Percentiles rank a stretch among this genome's conserved stretches.
These are phyloP conservation scores for Coboldia fuscipes DNA, from an alignment of 1,140 invertebrate genomes.

Conservation along the genomic window DNA sequence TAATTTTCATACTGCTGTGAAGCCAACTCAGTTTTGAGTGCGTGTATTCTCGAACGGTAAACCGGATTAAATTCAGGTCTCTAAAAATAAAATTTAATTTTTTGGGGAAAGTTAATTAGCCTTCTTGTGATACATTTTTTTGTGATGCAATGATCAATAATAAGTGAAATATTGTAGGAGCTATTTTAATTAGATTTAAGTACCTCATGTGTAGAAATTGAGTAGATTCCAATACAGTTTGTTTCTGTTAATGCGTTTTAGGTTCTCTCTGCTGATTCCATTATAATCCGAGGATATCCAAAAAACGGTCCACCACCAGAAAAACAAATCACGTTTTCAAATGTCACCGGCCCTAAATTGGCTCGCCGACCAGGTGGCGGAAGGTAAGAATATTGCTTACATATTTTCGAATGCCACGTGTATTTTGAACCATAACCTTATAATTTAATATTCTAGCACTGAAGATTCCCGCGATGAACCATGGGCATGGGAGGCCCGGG, in stretches of 20 bases:
- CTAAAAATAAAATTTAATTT: too few species aligned
- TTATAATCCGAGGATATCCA: conserved; percentile 62
- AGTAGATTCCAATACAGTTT: not conserved
- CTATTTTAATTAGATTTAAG: too few species aligned
- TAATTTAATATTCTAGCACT: conserved; percentile 12
- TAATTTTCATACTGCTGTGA: too few species aligned
- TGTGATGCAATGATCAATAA: too few species aligned
- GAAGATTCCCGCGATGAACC: conserved; percentile 73
- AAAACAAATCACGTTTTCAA: conserved; percentile 71
- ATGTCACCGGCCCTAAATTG: conserved; percentile 79
- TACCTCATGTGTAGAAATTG: too few species aligned
- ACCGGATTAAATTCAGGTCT: too few species aligned
- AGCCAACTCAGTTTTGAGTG: too few species aligned
- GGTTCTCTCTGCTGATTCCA: conserved; percentile 76
- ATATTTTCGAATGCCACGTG: not conserved
- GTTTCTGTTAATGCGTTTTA: too few species aligned
- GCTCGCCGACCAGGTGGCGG: conserved; percentile 44
- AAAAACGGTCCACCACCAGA: conserved; percentile 73
- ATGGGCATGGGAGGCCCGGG: conserved; percentile 89
- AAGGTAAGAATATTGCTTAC: conserved; percentile 24
- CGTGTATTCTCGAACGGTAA: too few species aligned
- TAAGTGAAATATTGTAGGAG: too few species aligned
- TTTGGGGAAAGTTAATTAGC: too few species aligned
- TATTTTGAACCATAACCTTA: not conserved
- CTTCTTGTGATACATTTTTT: too few species aligned